A percentile compares a stretch with the other conserved stretches of the same genome.
These are phyloP conservation scores for Penaeus japonicus DNA, from an alignment of 1,140 invertebrate genomes.

Conservation along the genomic window DNA sequence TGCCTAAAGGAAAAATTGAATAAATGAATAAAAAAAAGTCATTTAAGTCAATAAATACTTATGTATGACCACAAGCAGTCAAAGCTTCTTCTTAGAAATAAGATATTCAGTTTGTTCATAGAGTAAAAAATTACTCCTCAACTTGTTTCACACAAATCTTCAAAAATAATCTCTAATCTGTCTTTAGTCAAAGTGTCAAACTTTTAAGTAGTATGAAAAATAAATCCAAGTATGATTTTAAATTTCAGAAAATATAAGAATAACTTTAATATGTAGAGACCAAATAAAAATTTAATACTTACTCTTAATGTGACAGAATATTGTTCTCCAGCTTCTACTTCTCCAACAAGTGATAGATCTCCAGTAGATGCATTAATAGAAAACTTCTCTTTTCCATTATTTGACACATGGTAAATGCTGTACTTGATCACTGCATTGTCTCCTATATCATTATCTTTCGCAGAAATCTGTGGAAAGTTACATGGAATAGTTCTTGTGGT, in stretches of 20 bases:
- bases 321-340: slow-evolving; percentile 83
- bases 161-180: neutral
- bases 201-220: no score
- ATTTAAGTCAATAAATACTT: neutral
- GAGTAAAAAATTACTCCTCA: neutral
- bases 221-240: neutral
- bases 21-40: neutral
- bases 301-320: slow-evolving; percentile 88
- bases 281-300: slow-evolving; percentile 57
- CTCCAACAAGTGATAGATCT: slow-evolving; percentile 72
- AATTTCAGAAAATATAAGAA: neutral
- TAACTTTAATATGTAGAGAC: neutral
- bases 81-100: neutral
- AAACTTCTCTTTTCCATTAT: slow-evolving; percentile 86
- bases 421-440: slow-evolving; percentile 83
- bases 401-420: slow-evolving; percentile 87
- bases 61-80: neutral
- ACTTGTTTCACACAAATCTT: neutral
- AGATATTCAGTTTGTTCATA: neutral
- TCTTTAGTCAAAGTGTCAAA: neutral
- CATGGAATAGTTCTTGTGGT: neutral
- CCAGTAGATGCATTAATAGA: slow-evolving; percentile 82
- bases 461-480: slow-evolving; percentile 70
- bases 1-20: slow-evolving; percentile 61
- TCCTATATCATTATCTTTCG: slow-evolving; percentile 84